Conservation (phyloP, 2,113 vertebrate genomes). For the Rhadina sibilatrix region DNA sequence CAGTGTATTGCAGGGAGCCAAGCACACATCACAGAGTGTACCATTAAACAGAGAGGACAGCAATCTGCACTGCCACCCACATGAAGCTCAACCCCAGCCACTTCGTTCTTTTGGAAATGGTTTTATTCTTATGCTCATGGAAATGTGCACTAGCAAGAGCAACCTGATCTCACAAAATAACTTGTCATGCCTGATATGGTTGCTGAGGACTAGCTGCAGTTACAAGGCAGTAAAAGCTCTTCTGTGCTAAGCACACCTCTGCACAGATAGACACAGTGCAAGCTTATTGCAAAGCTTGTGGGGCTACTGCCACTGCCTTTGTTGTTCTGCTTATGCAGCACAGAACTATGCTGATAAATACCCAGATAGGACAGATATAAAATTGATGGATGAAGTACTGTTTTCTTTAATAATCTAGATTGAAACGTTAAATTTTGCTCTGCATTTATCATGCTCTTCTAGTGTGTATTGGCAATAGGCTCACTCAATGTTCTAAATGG, state of each 20-base stretch:
- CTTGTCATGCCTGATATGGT: not conserved
- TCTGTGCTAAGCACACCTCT: not conserved
- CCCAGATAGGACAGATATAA: not conserved
- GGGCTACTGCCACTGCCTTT: not conserved
- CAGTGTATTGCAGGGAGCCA: not conserved
- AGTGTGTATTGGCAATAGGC: not conserved
- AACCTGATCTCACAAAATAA: not conserved
- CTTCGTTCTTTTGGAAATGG: not conserved
- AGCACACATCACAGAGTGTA: not conserved
- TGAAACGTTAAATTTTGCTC: conserved; percentile 2
- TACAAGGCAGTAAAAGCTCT: not conserved
- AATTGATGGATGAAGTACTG: conserved; percentile 9
- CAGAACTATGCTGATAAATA: not conserved
- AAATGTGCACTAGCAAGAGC: not conserved
- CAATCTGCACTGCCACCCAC: not conserved
- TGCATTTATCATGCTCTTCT: not conserved
- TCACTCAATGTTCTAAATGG: not conserved
- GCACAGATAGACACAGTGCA: not conserved
- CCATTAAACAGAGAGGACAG: not conserved
- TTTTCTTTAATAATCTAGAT: conserved; percentile 26
- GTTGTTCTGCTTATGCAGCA: not conserved
- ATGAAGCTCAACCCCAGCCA: not conserved
- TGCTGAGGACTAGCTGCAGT: not conserved
- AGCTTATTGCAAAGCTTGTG: not conserved
- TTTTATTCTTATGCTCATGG: not conserved